Evolutionary conservation across 2,113 vertebrate species (phyloP), one percentile per base, ranked within the genome.

Genomic region (Abramis brama): DNA sequence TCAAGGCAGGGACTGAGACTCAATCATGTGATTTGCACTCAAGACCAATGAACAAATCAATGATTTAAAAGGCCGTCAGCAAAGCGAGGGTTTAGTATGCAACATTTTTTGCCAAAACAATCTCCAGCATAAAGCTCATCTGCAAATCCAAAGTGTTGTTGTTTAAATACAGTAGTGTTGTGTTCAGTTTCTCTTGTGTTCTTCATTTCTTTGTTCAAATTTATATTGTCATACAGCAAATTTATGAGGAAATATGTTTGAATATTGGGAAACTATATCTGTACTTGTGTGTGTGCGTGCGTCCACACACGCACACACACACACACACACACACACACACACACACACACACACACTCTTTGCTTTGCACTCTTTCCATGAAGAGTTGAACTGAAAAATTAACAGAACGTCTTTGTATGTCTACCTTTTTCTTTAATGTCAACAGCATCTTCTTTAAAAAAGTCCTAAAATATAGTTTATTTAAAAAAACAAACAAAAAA

Each of bases 211-310:
- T 57, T 57, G 19, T 23, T 57, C 55, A 57, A 57, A 57, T 23
- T 8, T 23, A 23, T 57, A 21, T 57, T 23, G 21, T 74, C 8
- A 33, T 85, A 80, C 62, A 47, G 21, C 47, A 62, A 1, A 47
- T 36, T 79, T 73, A 27, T 79, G 79, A 82, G 30, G 33, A 71
- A 73, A 30, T 15, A 39, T 66, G 27, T 79, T 55, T 83, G 33
- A 74, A 83, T 64, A 27, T 71, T 64, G 71, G 27, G 27, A 84
- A 60, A 77, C 23, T 33, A 33, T 86, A 23, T 87, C 59, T 57
- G 73, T 60, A 10, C 60, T 45, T 39, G 39, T 39, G 39, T 39
- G 17, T 57, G 8, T 68, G 11, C 70, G 6, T 64, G 43, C 57
- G 33, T 57, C 0, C 36, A 36, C 36, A 5, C 36, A 36, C 36